Evolutionary conservation across 1,140 invertebrate species (phyloP).

Genomic region (Drosophila seguyi): DNA sequence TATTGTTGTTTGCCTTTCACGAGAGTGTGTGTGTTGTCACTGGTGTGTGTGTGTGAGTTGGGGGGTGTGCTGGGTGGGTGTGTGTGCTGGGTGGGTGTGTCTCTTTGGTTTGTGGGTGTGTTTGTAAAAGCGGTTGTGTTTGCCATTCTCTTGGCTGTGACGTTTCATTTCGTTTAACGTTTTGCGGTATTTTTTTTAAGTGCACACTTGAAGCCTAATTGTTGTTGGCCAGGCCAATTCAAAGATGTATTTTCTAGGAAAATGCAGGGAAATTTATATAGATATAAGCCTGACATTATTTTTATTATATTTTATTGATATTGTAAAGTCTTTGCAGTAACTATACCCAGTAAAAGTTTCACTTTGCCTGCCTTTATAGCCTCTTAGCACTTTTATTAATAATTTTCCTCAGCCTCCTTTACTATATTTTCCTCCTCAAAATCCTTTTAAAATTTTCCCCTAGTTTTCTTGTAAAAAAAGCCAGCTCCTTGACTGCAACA

Average conservation of each 20-base stretch:
- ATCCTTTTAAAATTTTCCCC: too few species aligned
- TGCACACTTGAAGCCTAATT: slow-evolving; percentile 23
- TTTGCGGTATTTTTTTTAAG: slow-evolving; percentile 60
- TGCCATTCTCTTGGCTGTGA: slow-evolving; percentile 55
- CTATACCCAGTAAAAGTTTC: background rate
- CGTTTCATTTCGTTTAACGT: slow-evolving; percentile 74
- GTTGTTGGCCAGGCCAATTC: slow-evolving; percentile 22
- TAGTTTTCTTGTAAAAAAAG: background rate
- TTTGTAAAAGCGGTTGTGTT: slow-evolving; percentile 35
- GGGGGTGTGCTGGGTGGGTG: background rate
- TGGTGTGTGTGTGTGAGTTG: slow-evolving; percentile 10
- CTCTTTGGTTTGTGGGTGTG: slow-evolving; percentile 1
- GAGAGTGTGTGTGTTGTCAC: slow-evolving; percentile 1
- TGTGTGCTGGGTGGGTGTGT: too few species aligned
- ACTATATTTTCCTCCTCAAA: background rate
- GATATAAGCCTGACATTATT: background rate
- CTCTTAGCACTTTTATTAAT: background rate
- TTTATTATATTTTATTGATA: rapidly evolving
- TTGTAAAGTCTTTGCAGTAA: too few species aligned
- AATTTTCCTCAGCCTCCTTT: background rate
- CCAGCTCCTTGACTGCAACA: slow-evolving; percentile 46
- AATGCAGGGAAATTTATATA: too few species aligned
- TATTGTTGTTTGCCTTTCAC: slow-evolving; percentile 42
- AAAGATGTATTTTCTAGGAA: slow-evolving; percentile 4
- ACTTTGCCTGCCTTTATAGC: too few species aligned